A percentile compares a stretch with the other conserved stretches of the same genome.
Conservation (phyloP, 1,140 invertebrate species). For the Chironomus tepperi region DNA sequence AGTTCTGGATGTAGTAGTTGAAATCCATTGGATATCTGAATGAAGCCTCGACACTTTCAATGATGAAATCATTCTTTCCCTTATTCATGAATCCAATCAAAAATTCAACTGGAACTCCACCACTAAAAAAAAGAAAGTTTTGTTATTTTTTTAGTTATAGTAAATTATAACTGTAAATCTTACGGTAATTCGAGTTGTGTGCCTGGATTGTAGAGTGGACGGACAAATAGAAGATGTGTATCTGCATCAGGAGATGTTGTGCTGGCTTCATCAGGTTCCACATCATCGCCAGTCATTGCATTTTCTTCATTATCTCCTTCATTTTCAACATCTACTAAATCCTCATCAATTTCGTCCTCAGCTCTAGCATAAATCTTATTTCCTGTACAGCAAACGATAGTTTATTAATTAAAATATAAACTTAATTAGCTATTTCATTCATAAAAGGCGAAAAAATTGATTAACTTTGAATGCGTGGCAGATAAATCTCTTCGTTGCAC, state of each 20-base stretch:
- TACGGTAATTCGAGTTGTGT: slow-evolving; percentile 35
- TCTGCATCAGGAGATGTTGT: slow-evolving; percentile 86
- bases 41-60: slow-evolving; percentile 92
- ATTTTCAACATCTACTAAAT: slow-evolving; percentile 60
- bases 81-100: slow-evolving; percentile 95
- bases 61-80: slow-evolving; percentile 78
- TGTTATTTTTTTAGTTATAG: no score
- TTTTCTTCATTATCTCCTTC: slow-evolving; percentile 58
- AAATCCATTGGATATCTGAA: slow-evolving; percentile 99
- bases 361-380: slow-evolving; percentile 51
- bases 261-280: slow-evolving; percentile 57
- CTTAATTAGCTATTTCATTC: slow-evolving; percentile 30
- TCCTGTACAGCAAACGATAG: slow-evolving; percentile 39
- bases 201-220: slow-evolving; percentile 49
- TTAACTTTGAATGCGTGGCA: slow-evolving; percentile 25
- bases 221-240: slow-evolving; percentile 85
- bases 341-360: slow-evolving; percentile 69
- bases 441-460: slow-evolving; percentile 10
- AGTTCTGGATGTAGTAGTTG: slow-evolving; percentile 97
- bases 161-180: slow-evolving; percentile 18
- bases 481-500: slow-evolving; percentile 16
- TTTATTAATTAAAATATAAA: slow-evolving; percentile 14
- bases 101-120: slow-evolving; percentile 87
- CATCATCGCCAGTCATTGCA: slow-evolving; percentile 51
- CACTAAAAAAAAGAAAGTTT: slow-evolving; percentile 64